Percentiles rank a stretch among this genome's conserved stretches.
These are phyloP conservation scores for Drosophila nasuta DNA, from an alignment of 1,140 invertebrate species.

Conservation along the genomic window DNA sequence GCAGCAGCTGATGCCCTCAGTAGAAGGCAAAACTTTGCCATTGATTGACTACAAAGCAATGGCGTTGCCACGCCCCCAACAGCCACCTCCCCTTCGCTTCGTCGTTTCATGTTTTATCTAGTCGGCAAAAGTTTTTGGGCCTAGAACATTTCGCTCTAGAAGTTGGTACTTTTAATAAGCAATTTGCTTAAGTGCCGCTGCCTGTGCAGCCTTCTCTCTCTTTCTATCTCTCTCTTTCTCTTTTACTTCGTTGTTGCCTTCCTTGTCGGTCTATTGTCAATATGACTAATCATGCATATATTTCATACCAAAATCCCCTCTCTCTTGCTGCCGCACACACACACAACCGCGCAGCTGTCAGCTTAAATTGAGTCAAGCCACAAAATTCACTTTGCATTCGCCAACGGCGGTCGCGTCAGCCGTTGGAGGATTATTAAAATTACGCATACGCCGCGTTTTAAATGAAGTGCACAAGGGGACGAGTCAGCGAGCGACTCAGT, in stretches of 20 bases:
- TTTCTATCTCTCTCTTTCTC: background rate
- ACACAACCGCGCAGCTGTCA: constrained; percentile 66
- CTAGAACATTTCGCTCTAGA: constrained; percentile 31
- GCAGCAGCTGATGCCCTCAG: constrained; percentile 57
- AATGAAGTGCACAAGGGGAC: constrained; percentile 52
- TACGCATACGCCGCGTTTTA: constrained; percentile 81
- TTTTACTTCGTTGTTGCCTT: constrained; percentile 2
- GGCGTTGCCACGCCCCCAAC: constrained; percentile 8
- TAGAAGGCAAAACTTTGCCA: constrained; percentile 55
- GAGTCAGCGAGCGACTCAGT: constrained; percentile 36
- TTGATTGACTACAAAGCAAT: constrained; percentile 70
- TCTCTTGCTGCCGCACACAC: background rate
- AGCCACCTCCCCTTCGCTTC: background rate
- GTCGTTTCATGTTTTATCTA: background rate
- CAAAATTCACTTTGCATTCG: constrained; percentile 79
- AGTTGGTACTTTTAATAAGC: constrained; percentile 76
- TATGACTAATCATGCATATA: constrained; percentile 82
- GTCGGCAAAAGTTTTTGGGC: constrained; percentile 51
- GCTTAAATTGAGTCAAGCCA: constrained; percentile 76
- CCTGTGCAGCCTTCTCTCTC: constrained; percentile 7
- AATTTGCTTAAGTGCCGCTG: constrained; percentile 77
- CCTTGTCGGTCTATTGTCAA: constrained; percentile 61
- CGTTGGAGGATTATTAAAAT: constrained; percentile 79
- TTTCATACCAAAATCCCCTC: constrained; percentile 53
- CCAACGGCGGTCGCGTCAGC: constrained; percentile 54